Evolutionary conservation across 2,797 vertebrate species (phyloP).

Genomic region (Limosa lapponica): DNA sequence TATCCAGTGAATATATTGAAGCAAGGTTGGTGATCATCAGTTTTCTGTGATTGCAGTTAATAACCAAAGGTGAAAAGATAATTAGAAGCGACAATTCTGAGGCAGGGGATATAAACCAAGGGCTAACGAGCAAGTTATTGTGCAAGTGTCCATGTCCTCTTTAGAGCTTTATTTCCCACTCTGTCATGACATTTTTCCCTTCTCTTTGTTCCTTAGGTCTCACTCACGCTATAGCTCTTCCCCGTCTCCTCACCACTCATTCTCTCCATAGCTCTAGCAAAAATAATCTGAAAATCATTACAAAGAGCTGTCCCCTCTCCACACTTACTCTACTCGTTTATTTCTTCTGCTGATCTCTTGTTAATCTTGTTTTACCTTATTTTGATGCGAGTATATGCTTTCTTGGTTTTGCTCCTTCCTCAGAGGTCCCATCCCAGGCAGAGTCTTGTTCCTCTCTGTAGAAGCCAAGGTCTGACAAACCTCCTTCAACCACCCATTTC

Average conservation of each 20-base stretch:
- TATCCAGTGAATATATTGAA: not conserved
- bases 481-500: not conserved
- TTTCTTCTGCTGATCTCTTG: not conserved
- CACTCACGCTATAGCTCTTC: not conserved
- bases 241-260: not conserved
- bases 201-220: not conserved
- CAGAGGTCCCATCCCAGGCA: not conserved
- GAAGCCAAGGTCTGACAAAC: not conserved
- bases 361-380: not conserved
- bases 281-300: not conserved
- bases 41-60: constrained; percentile 1
- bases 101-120: not conserved
- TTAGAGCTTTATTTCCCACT: not conserved
- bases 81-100: constrained; percentile 1
- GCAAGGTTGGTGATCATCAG: not conserved
- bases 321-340: not conserved
- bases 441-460: not conserved
- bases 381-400: fast-evolving
- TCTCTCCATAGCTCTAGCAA: not conserved
- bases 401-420: not conserved
- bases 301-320: not conserved
- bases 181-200: not conserved
- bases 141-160: not conserved
- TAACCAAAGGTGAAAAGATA: constrained; percentile 33
- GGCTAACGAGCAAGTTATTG: not conserved